A percentile compares a stretch with the other conserved stretches of the same genome.
phyloP scores from a whole-genome alignment of 2,113 vertebrate genomes.

The Bolborhynchus lineola region DNA sequence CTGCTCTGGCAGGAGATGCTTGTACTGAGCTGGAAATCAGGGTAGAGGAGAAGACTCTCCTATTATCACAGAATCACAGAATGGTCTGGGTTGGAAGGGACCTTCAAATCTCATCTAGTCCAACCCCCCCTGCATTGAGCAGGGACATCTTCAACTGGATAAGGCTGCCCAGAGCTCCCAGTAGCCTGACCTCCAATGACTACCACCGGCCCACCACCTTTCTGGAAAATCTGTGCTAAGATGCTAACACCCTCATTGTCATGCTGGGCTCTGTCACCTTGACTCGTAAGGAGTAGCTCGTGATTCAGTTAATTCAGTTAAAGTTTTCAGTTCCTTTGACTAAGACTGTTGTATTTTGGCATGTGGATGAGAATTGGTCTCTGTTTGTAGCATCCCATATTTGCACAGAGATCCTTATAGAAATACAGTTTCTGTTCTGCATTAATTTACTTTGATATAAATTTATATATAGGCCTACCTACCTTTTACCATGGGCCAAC shows the following conservation, averaged over 20 bases:
- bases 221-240: neutral
- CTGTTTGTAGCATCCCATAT: neutral
- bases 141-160: neutral
- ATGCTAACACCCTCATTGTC: neutral
- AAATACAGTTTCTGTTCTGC: neutral
- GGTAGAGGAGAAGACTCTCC: fast-evolving
- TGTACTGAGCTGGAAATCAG: neutral
- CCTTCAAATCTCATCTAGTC: neutral
- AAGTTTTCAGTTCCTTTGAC: neutral
- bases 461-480: neutral
- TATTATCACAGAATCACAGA: neutral
- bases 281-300: neutral
- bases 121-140: neutral
- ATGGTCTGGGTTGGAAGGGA: neutral
- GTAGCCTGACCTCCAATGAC: neutral
- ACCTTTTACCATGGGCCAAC: neutral
- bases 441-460: neutral
- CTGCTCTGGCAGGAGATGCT: neutral
- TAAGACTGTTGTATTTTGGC: neutral
- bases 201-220: neutral
- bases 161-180: neutral
- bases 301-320: neutral
- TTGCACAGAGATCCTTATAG: neutral
- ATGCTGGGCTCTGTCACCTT: neutral
- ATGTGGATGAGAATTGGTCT: neutral